A percentile compares a stretch with the other conserved stretches of the same genome.
These are phyloP conservation scores for Acanthurus lineatus DNA, from an alignment of 2,797 vertebrate genomes.

Conservation along the genomic window DNA sequence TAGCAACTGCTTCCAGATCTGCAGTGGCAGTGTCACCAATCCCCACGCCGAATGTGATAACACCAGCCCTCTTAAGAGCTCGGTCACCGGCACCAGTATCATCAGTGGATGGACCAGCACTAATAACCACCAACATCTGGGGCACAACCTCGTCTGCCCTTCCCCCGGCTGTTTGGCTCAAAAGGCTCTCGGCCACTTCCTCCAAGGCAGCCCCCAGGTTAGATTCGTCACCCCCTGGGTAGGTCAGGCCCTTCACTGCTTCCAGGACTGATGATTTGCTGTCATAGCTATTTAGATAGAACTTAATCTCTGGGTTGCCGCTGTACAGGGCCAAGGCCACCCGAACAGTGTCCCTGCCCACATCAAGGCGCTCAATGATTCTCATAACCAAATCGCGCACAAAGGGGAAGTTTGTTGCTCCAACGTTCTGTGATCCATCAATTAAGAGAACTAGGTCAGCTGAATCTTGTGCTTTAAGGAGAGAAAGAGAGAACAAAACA, in stretches of 20 bases:
- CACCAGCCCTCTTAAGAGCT: conserved; percentile 90
- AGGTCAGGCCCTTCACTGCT: conserved; percentile 89
- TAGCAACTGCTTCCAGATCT: conserved; percentile 92
- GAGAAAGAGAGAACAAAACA: conserved; percentile 85
- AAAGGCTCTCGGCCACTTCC: conserved; percentile 90
- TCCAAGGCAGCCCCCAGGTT: conserved; percentile 94
- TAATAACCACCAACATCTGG: conserved; percentile 93
- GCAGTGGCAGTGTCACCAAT: conserved; percentile 86
- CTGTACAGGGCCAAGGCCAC: conserved; percentile 94
- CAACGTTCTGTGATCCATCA: conserved; percentile 98
- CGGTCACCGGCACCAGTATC: conserved; percentile 89
- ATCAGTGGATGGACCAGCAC: conserved; percentile 92
- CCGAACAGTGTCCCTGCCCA: conserved; percentile 91
- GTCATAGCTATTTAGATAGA: conserved; percentile 91
- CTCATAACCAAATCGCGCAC: conserved; percentile 93
- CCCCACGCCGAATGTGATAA: conserved; percentile 89
- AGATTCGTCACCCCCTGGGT: conserved; percentile 88
- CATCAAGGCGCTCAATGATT: conserved; percentile 92
- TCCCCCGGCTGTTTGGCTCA: conserved; percentile 90
- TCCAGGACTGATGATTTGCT: conserved; percentile 89
- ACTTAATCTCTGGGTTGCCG: conserved; percentile 87
- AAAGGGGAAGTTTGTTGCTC: conserved; percentile 92
- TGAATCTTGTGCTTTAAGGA: conserved; percentile 91
- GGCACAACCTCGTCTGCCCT: conserved; percentile 93
- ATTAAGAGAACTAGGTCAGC: conserved; percentile 99